Evolutionary conservation across 2,113 vertebrate species (phyloP), one percentile per base, ranked within the genome.

Genomic region (Xenus cinereus): DNA sequence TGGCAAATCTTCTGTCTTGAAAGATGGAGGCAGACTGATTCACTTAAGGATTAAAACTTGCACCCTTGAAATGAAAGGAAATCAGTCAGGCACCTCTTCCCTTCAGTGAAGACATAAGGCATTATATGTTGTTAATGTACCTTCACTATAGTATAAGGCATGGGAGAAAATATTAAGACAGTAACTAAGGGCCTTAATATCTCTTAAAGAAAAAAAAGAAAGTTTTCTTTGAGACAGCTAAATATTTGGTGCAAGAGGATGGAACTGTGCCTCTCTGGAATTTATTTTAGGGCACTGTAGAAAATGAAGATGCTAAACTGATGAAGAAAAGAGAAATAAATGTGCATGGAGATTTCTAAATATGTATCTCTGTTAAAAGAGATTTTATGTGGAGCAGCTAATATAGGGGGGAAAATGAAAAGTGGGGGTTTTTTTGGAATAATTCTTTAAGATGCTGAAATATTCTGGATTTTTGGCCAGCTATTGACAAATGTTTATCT

Each of bases 101-200:
- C 53, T 64, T 67, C 43, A 60, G n/a, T 56, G 51, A 59, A 20
- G 28, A 51, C 46, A 45, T 4, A 9, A 59, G 32, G 9, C 18
- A n/a, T 37, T 63, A 3, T 16, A 1, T 71, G 14, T n/a, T 0
- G 0, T 64, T 56, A 24, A 26, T 33, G n/a, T 46, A 19, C 27
- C 30, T 56, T 89, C 27, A 7, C 30, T 66, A 1, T 77, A 9
- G 50, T 68, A 12, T 12, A 16, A 14, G 35, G 20, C 43, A 68
- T 21, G 12, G 23, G 28, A 80, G 16, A 60, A 66, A 77, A n/a
- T 80, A 32, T 3, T 79, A 79, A 63, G n/a, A 14, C 17, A 48
- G 22, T 75, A 73, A 56, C 57, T 53, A 66, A 80, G 43, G 27
- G 6, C 19, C 11, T 82, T 62, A 72, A 32, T 59, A 62, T 14